phyloP scores from a whole-genome alignment of 2,113 vertebrate species.

The Gasterosteus nipponicus region DNA sequence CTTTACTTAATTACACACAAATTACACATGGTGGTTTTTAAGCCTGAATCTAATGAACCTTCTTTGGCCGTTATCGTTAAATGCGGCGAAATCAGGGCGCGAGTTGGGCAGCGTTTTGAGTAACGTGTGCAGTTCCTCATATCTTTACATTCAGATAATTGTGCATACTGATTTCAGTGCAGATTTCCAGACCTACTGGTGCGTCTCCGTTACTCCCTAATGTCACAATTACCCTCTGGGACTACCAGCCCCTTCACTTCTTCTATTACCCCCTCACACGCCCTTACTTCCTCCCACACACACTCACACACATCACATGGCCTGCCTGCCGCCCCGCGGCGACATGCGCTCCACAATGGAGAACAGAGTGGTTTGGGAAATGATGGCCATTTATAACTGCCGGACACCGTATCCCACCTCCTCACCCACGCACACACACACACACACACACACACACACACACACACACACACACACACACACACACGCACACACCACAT shows the following conservation, averaged over 20 bases:
- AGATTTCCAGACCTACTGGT: conserved; percentile 33
- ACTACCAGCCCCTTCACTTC: conserved; percentile 67
- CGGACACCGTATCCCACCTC: conserved; percentile 73
- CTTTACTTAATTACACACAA: not conserved
- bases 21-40: not conserved
- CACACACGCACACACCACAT: not conserved
- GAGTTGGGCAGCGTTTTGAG: not conserved
- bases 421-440: conserved; percentile 44
- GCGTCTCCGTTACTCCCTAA: conserved; percentile 41
- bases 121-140: conserved; percentile 1
- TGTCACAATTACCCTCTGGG: conserved; percentile 61
- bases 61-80: not conserved
- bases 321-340: conserved; percentile 63
- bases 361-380: conserved; percentile 82
- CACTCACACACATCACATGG: conserved; percentile 66
- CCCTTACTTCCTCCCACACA: conserved; percentile 65
- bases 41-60: not conserved
- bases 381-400: conserved; percentile 86
- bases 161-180: conserved; percentile 30
- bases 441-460: conserved; percentile 31
- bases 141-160: not conserved
- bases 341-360: conserved; percentile 79
- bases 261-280: conserved; percentile 71
- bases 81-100: not conserved
- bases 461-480: conserved; percentile 35